Evolutionary conservation across 2,797 vertebrate genomes (phyloP), one percentile per base, ranked within the genome.

Genomic region (Helarctos malayanus): DNA sequence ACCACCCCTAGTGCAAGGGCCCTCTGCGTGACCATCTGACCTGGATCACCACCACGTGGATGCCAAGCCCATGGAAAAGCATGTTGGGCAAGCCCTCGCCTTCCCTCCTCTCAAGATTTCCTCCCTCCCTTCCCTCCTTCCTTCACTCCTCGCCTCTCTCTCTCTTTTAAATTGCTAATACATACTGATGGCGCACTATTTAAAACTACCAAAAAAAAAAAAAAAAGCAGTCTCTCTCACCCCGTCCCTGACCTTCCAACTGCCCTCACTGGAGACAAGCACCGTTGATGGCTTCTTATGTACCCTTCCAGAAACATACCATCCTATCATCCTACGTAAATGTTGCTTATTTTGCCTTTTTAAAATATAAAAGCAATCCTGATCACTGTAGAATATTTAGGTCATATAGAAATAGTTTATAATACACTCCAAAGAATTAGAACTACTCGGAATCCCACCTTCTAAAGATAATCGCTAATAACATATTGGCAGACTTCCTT

Each of bases 331-430:
- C 57, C n/a, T 47, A 38, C 89, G 89, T 95, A 78, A 95, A 78
- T 88, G 47, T 47, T 89, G 14, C 38, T 80, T 75, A 90, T 83
- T 96, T 89, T 95, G 32, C 80, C 49, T 75, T 96, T 92, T 83
- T 86, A 89, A 82, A 89, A 96, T 89, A 65, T 19, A 87, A 97
- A 93, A 83, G 69, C 78, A 87, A 52, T 78, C 76, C 29, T 91
- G 38, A 32, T 92, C n/a, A 76, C 54, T 81, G 54, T 57, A 68
- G 49, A 73, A 75, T 78, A 87, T 68, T 59, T 84, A 41, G 45
- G 52, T 92, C 90, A 88, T 38, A 75, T 0, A 61, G 57, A 90
- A 92, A 90, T 52, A 79, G 27, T 61, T 85, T 79, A 52, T 57
- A 78, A 61, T n/a, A 56, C 32, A 68, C 15, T 45, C 63, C 71